Base-by-base conservation (phyloP, 2,113 vertebrate genomes). In the Malurus alboscapulatus region DNA sequence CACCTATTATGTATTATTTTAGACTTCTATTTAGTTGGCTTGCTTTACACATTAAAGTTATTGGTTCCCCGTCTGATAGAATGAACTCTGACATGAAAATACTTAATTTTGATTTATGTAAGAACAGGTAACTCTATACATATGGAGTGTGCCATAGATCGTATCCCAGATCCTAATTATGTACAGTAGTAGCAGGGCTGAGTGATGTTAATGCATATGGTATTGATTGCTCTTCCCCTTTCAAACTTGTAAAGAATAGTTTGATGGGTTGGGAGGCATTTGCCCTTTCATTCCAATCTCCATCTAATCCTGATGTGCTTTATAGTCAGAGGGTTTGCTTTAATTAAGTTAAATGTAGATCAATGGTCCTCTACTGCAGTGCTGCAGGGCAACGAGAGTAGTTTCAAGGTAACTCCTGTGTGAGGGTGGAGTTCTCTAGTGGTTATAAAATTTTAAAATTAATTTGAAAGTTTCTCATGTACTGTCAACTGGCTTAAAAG, bases 281-380 rank as follows among this genome's bases (percentile, higher is more conserved):
- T 87, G 62, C 73, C 48, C 55, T 86, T 92, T 73, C 42, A 68
- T 65, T 67, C 51, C 12, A 20, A 13, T 67, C 59, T 82, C 34
- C 25, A 32, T 58, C 53, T 58, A 65, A 61, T 45, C 51, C 45
- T 87, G 74, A 42, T 47, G 26, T 58, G 54, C 79, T 85, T 73
- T 96, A 26, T 24, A 57, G 36, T 47, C 58, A 62, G 80, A 63
- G 59, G 54, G 36, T 76, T 95, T 93, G 62, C 55, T 94, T 89
- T 89, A 88, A 91, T 90, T 81, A 87, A 79, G 38, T 86, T 87
- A 75, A 87, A 75, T 72, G 87, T 44, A 25, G 38, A 76, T 89
- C 7, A 15, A 24, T 94, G 58, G 32, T 65, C 4, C 7, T 10
- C n/a, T 74, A 2, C 65, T 85, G 74, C 66, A 45, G 38, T n/a